These are phyloP conservation scores for Coregonus sp. DNA, from an alignment of 2,797 vertebrate species.

Conservation along the genomic window DNA sequence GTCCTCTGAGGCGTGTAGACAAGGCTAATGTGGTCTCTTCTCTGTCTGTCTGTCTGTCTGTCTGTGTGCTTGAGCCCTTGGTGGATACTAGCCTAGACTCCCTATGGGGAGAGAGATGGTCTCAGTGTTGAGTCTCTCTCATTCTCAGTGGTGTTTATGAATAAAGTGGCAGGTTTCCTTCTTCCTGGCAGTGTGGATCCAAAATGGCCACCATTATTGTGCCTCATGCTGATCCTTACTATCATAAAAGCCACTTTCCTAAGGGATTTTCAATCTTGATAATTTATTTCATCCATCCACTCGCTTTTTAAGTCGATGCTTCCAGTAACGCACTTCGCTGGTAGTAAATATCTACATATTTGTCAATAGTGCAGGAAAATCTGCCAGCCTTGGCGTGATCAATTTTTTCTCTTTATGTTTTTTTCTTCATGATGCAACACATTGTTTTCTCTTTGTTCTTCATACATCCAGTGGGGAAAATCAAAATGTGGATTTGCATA, in stretches of 20 bases:
- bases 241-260: conserved; percentile 46
- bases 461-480: conserved; percentile 32
- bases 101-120: conserved; percentile 11
- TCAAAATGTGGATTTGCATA: conserved; percentile 49
- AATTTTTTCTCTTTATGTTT: conserved; percentile 36
- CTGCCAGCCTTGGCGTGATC: conserved; percentile 22
- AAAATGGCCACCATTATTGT: conserved; percentile 46
- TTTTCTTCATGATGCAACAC: conserved; percentile 33
- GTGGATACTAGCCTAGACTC: conserved; percentile 7
- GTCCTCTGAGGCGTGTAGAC: conserved; percentile 60
- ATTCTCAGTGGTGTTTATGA: conserved; percentile 27
- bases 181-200: conserved; percentile 44
- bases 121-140: conserved; percentile 12
- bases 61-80: conserved; percentile 4
- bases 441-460: conserved; percentile 49
- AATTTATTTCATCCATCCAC: conserved; percentile 16
- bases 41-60: conserved; percentile 4
- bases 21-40: conserved; percentile 53
- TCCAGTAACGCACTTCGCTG: conserved; percentile 21
- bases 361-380: conserved; percentile 4
- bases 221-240: conserved; percentile 18
- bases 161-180: conserved; percentile 33
- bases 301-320: conserved; percentile 18
- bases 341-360: conserved; percentile 22
- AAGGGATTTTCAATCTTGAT: conserved; percentile 37